A percentile compares a stretch with the other conserved stretches of the same genome.
These are phyloP conservation scores for Barnardius zonarius DNA, from an alignment of 2,113 vertebrate genomes.

Conservation along the genomic window DNA sequence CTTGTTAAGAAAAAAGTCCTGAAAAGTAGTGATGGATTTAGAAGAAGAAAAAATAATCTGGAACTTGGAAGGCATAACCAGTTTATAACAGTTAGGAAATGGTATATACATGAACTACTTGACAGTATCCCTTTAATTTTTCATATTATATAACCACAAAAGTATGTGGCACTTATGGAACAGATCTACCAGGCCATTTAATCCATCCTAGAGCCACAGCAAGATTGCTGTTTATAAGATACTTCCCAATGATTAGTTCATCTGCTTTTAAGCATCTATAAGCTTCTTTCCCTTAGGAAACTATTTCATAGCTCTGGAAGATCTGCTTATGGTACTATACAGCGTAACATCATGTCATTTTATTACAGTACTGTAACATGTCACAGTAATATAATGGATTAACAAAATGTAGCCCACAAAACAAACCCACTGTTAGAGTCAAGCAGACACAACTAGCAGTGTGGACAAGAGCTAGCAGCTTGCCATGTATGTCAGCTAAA, in stretches of 20 bases:
- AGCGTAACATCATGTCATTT: neutral
- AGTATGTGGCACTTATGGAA: neutral
- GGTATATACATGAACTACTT: neutral
- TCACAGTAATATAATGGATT: neutral
- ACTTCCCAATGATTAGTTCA: neutral
- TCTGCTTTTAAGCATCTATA: neutral
- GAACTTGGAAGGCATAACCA: neutral
- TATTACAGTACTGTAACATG: neutral
- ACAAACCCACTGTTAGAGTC: neutral
- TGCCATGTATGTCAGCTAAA: neutral
- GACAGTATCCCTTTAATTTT: slow-evolving; percentile 14
- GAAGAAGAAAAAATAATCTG: neutral
- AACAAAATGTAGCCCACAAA: neutral
- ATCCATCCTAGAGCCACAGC: neutral
- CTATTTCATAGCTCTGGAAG: neutral
- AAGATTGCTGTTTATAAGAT: neutral
- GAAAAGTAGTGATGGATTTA: neutral
- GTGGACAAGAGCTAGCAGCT: neutral
- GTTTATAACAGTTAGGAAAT: neutral
- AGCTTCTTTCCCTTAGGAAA: slow-evolving; percentile 14
- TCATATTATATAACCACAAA: neutral
- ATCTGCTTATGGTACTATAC: neutral
- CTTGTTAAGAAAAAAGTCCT: neutral
- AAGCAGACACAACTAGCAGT: neutral
- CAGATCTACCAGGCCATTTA: neutral